Base-by-base conservation (phyloP, 2,113 vertebrate genomes). In the Martes martes region DNA sequence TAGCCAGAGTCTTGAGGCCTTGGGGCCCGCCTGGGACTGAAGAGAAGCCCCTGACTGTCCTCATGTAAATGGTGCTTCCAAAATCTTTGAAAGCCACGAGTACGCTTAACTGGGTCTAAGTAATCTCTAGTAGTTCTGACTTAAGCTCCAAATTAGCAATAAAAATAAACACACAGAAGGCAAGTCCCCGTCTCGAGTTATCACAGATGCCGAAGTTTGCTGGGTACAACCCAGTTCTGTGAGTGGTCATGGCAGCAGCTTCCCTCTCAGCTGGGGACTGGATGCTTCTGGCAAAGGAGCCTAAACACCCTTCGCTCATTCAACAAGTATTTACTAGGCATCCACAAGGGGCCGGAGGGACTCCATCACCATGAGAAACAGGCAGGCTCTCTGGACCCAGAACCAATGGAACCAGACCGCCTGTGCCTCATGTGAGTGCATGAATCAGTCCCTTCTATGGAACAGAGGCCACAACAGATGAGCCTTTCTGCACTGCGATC, bases 111-210 rank as follows among this genome's bases (percentile, higher is more conserved):
- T 33, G 36, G 33, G 59, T 42, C 81, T 52, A 82, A 65, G 47
- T 33, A 50, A 67, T 33, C 81, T 89, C 73, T 50, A 74, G 1
- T 15, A 36, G 24, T 76, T 89, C 82, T 61, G 36, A 57, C 36
- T 86, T 59, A 83, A 91, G n/a, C 26, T 95, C 65, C 61, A 81
- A 88, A 89, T 42, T 57, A 45, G 74, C 63, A 31, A 63, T 10
- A 84, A 28, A 95, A 84, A 55, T 26, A 80, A 67, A 92, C 26
- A 81, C 24, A 18, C 0, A 21, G 16, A 76, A 55, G 36, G 16
- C 33, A 86, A 9, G 86, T 31, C 16, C 52, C 33, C 33, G 28
- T 15, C 26, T 81, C 14, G 1, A 10, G 15, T 74, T 45, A 57
- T 7, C 87, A 33, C 9, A 52, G 57, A 86, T 83, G 73, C 55